Conservation (phyloP, 2,797 vertebrate species). For the Sciurus carolinensis region DNA sequence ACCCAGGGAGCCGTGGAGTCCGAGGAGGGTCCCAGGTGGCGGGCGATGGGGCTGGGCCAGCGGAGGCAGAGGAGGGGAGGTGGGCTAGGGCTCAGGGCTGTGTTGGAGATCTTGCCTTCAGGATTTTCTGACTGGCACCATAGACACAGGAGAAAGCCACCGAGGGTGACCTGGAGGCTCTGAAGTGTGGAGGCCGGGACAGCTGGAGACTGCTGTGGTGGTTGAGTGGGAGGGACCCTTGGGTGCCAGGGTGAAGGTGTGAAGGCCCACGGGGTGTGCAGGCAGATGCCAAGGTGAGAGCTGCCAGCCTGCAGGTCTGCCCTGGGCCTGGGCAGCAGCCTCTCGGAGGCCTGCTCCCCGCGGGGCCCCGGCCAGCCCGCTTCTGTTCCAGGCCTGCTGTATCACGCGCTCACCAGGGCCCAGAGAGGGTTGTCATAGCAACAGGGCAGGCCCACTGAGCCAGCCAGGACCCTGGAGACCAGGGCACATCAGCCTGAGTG, state of each 20-base stretch:
- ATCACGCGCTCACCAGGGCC: no score
- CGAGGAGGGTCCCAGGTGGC: rapidly evolving
- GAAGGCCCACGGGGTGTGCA: not conserved
- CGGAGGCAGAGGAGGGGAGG: not conserved
- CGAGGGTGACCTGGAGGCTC: not conserved
- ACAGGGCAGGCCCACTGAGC: not conserved
- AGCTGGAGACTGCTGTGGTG: not conserved
- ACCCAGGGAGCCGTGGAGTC: not conserved
- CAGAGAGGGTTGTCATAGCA: not conserved
- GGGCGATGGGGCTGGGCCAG: rapidly evolving
- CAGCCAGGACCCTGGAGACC: not conserved
- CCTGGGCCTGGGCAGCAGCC: not conserved
- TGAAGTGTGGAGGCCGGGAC: not conserved
- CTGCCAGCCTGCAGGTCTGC: not conserved
- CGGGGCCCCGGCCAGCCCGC: not conserved
- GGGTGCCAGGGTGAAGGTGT: not conserved
- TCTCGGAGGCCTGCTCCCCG: not conserved
- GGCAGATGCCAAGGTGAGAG: no score
- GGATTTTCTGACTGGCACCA: no score
- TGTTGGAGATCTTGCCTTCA: rapidly evolving
- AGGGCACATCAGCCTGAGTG: not conserved
- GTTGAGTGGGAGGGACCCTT: not conserved
- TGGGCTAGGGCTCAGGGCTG: not conserved
- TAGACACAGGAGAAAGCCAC: not conserved
- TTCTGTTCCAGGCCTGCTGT: not conserved